phyloP scores from a whole-genome alignment of 1,140 invertebrate genomes.

The Tetramorium alpestre region DNA sequence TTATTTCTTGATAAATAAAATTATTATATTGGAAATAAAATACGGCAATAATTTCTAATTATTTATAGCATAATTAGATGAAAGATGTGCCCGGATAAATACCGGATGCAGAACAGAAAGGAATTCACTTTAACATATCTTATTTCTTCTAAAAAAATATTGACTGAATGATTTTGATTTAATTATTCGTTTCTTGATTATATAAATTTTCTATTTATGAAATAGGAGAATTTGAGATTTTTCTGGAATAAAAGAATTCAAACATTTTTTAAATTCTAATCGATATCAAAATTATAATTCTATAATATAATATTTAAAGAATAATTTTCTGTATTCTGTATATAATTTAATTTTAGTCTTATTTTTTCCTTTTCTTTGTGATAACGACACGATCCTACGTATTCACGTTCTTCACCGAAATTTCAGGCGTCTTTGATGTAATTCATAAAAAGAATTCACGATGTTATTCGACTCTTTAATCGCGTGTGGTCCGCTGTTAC shows the following conservation, averaged over 20 bases:
- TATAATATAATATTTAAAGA: not conserved
- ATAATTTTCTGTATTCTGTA: not conserved
- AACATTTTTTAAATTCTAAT: not conserved
- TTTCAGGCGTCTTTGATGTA: not conserved
- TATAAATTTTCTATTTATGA: no score
- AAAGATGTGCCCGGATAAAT: not conserved
- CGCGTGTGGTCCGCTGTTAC: slow-evolving; percentile 7
- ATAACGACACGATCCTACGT: not conserved
- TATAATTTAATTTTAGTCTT: not conserved
- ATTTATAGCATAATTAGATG: not conserved
- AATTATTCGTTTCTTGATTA: not conserved
- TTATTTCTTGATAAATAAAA: not conserved
- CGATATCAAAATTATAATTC: not conserved
- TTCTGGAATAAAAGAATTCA: not conserved
- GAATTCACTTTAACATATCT: not conserved
- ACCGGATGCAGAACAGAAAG: slow-evolving; percentile 1
- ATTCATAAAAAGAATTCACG: slow-evolving; percentile 30
- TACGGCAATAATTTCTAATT: not conserved
- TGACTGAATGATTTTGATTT: not conserved
- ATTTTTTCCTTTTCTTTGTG: not conserved
- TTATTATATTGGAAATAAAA: not conserved
- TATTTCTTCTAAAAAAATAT: not conserved
- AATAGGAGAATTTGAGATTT: not conserved
- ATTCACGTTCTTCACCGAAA: not conserved
- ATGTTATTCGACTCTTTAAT: not conserved